A percentile compares a stretch with the other conserved stretches of the same genome.
Evolutionary conservation across 2,113 vertebrate species (phyloP).

Genomic region (Lycocorax pyrrhopterus): DNA sequence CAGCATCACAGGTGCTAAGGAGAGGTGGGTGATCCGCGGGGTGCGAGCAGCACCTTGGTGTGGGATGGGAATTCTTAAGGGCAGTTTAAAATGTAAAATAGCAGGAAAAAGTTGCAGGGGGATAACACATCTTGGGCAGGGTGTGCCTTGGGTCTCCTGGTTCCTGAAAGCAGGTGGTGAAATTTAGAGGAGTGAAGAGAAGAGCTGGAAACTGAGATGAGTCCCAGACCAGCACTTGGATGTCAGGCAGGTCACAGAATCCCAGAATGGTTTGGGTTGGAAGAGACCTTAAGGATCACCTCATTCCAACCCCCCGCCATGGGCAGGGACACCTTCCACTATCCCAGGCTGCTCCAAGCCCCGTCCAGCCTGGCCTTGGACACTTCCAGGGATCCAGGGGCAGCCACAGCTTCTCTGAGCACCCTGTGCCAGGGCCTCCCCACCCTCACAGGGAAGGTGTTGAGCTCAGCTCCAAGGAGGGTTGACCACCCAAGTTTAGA

Average conservation of each 20-base stretch:
- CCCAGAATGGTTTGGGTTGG: not conserved
- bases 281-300: not conserved
- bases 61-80: not conserved
- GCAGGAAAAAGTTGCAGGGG: not conserved
- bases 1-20: not conserved
- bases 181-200: not conserved
- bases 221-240: not conserved
- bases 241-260: not conserved
- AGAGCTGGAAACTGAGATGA: not conserved
- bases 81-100: not conserved
- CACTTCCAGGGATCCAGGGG: not conserved
- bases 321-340: not conserved
- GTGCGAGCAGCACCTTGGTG: not conserved
- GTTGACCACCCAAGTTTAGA: not conserved
- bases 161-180: not conserved
- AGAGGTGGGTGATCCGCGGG: not conserved
- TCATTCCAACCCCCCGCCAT: not conserved
- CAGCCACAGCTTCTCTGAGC: not conserved
- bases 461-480: not conserved
- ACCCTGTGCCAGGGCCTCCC: not conserved
- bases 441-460: not conserved
- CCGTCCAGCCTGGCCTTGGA: not conserved
- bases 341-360: not conserved
- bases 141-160: not conserved
- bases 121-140: not conserved